Evolutionary conservation across 2,888 invertebrate species (phyloP), one percentile per base, ranked within the genome.

Genomic region (Sialis fuliginosa): DNA sequence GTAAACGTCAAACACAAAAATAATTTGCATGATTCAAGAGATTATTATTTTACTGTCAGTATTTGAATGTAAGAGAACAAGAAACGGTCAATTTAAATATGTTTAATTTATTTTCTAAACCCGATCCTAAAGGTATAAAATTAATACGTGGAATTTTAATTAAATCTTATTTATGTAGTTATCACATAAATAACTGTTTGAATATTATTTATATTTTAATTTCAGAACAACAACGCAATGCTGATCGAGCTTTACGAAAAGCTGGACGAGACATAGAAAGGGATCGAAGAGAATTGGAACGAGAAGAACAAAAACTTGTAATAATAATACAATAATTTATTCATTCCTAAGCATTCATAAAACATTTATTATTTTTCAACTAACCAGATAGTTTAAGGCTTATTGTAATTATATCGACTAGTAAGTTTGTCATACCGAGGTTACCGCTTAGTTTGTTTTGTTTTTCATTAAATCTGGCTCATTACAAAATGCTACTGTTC

Each of bases 221-320:
- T 71, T 39, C 58, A 88, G 93, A 92, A 62, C 81, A 86, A 65
- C 81, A 90, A 63, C 71, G 84, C 44, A 75, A 82, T 60, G 88
- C 85, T 71, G 90, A 93, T 57, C 72, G 80, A 48, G 78, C 79
- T 44, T 65, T 93, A 22, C 72, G 83, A 6, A 86, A 81, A 66
- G 87, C 86, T 8, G 76, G 81, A 6, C 70, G 93, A 53, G 91
- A 90, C 55, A 71, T 93, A 53, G 89, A 89, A 51, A 70, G 88
- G 51, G 92, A 92, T 60, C 75, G 85, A 54, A 68, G 74, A 46
- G 78, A 83, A 51, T 64, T 93, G 54, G 92, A 92, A 62, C 73
- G 81, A 54, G 88, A 92, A 62, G 92, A 93, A 61, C 89, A 90
- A 54, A 88, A 90, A 70, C 64, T 93, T 63, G 87, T 86, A 64